phyloP scores from a whole-genome alignment of 2,113 vertebrate genomes.

The Acrocephalus arundinaceus region DNA sequence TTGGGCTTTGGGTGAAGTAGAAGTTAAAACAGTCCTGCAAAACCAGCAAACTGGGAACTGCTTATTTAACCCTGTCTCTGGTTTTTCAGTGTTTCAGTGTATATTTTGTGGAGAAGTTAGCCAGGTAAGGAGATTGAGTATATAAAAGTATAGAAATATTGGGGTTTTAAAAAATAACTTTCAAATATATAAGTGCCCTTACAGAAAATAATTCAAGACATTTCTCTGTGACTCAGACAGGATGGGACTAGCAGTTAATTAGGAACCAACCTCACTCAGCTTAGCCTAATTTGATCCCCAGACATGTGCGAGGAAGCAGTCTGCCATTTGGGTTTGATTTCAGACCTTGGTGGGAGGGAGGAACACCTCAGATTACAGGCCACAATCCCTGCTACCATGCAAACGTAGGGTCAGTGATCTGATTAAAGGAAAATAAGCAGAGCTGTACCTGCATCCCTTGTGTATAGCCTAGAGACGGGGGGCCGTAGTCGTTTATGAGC shows the following conservation, averaged over 20 bases:
- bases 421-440: neutral
- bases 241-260: constrained; percentile 30
- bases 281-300: constrained; percentile 53
- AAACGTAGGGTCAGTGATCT: neutral
- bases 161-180: neutral
- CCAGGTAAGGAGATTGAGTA: neutral
- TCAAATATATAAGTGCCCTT: neutral
- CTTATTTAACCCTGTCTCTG: neutral
- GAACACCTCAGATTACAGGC: constrained; percentile 51
- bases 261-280: constrained; percentile 28
- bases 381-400: neutral
- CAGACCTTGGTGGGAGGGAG: constrained; percentile 42
- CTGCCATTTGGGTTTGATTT: constrained; percentile 67
- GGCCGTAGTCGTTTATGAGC: constrained; percentile 93
- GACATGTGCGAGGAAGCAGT: constrained; percentile 40
- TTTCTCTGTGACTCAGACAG: constrained; percentile 3
- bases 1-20: neutral
- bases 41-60: neutral
- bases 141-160: neutral
- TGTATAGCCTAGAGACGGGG: constrained; percentile 93
- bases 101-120: neutral
- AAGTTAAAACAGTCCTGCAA: neutral
- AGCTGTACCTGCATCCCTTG: constrained; percentile 78
- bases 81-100: neutral
- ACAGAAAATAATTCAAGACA: neutral